These are phyloP conservation scores for Charaxes varanes DNA, from an alignment of 1,140 invertebrate genomes.

Conservation along the genomic window DNA sequence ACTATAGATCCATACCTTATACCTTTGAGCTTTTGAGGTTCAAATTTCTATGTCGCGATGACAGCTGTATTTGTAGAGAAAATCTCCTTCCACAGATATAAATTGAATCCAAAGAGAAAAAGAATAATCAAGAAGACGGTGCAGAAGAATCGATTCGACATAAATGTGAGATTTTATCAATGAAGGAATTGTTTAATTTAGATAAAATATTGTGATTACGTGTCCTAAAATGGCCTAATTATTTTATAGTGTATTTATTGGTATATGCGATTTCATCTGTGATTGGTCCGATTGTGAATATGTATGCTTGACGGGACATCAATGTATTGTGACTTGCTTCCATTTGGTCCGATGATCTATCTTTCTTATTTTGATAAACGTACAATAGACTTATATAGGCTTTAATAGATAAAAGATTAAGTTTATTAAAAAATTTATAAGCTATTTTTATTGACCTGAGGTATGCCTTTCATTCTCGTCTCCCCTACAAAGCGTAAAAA, in stretches of 20 bases:
- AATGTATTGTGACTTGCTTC: conserved; percentile 30
- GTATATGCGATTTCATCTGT: conserved; percentile 59
- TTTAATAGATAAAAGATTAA: too few relatives aligned
- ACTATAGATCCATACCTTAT: too few relatives aligned
- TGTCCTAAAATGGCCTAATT: conserved; percentile 73
- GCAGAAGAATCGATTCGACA: conserved; percentile 31
- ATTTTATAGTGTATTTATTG: conserved; percentile 66
- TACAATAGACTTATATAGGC: too few relatives aligned
- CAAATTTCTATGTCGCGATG: too few relatives aligned
- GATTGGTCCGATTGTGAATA: conserved; percentile 39
- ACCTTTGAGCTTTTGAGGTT: too few relatives aligned
- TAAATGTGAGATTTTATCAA: conserved; percentile 42
- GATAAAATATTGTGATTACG: conserved; percentile 64
- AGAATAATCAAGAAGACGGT: conserved; percentile 38
- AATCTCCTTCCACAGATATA: too few relatives aligned
- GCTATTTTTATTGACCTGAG: too few relatives aligned
- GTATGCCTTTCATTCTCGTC: too few relatives aligned
- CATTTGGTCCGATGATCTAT: conserved; percentile 10
- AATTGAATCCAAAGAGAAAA: too few relatives aligned
- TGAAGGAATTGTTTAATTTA: conserved; percentile 60
- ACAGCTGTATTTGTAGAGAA: too few relatives aligned
- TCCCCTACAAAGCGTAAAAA: too few relatives aligned
- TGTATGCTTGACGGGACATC: conserved; percentile 22
- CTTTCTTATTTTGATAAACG: background rate
- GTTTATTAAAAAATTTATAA: too few relatives aligned